phyloP scores from a whole-genome alignment of 2,113 vertebrate genomes.

The Pluvialis apricaria region DNA sequence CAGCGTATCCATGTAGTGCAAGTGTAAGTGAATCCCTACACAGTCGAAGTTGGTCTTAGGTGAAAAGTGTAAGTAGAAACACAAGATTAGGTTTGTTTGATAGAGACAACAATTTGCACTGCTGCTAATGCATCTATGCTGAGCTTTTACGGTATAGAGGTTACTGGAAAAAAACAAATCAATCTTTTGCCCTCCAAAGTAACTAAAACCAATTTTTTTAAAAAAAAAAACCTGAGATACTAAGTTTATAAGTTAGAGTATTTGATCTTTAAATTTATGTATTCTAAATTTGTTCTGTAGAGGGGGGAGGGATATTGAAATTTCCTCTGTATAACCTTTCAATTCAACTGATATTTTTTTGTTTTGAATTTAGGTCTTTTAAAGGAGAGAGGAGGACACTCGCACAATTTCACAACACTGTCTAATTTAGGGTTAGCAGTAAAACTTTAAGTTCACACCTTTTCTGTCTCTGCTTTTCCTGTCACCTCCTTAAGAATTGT shows the following conservation, averaged over 20 bases:
- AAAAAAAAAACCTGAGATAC: accelerated
- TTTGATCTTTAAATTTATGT: not conserved
- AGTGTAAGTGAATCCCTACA: not conserved
- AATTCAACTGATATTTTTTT: not conserved
- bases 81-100: not conserved
- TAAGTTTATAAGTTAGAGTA: not conserved
- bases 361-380: not conserved
- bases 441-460: not conserved
- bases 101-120: not conserved
- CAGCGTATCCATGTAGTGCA: not conserved
- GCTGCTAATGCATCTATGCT: not conserved
- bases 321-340: not conserved
- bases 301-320: not conserved
- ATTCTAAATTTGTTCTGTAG: not conserved
- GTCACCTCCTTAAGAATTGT: not conserved
- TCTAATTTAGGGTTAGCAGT: not conserved
- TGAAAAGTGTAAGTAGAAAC: not conserved
- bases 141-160: not conserved
- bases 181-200: not conserved
- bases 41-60: not conserved
- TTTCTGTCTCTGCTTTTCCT: not conserved
- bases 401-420: not conserved
- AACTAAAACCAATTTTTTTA: not conserved
- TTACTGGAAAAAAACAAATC: not conserved
- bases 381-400: not conserved